These are phyloP conservation scores for Staurois parvus DNA, from an alignment of 2,797 vertebrate species.

Conservation along the genomic window DNA sequence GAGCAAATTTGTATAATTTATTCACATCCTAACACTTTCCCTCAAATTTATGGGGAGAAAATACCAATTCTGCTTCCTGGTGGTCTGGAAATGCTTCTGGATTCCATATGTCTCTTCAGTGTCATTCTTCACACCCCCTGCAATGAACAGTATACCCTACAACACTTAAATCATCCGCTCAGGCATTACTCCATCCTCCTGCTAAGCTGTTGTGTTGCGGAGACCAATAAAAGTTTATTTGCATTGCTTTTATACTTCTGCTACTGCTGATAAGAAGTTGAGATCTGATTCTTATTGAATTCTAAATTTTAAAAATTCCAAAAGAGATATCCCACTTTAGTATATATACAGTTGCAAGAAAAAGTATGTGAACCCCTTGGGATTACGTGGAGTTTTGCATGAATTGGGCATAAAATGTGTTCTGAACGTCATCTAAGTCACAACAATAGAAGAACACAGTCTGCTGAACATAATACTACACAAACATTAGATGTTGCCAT, in stretches of 20 bases:
- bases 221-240: slow-evolving; percentile 40
- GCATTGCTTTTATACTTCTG: slow-evolving; percentile 13
- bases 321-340: too few relatives aligned
- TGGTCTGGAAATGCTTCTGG: slow-evolving; percentile 1
- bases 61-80: slow-evolving; percentile 35
- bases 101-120: slow-evolving; percentile 46
- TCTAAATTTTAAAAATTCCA: background rate
- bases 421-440: too few relatives aligned
- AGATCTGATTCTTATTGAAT: background rate
- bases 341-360: too few relatives aligned
- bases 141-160: slow-evolving; percentile 25
- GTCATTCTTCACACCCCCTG: slow-evolving; percentile 36
- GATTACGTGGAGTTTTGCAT: too few relatives aligned
- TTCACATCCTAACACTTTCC: slow-evolving; percentile 13
- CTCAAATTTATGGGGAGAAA: slow-evolving; percentile 35
- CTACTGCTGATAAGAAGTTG: slow-evolving; percentile 26
- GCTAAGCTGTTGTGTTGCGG: slow-evolving; percentile 1
- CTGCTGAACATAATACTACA: too few relatives aligned
- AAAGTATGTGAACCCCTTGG: too few relatives aligned
- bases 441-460: too few relatives aligned
- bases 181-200: slow-evolving; percentile 17
- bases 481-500: too few relatives aligned
- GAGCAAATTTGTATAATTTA: slow-evolving; percentile 20
- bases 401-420: too few relatives aligned
- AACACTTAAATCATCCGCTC: slow-evolving; percentile 8